Conservation (phyloP, 2,797 vertebrate species). For the Typhlichthys subterraneus region DNA sequence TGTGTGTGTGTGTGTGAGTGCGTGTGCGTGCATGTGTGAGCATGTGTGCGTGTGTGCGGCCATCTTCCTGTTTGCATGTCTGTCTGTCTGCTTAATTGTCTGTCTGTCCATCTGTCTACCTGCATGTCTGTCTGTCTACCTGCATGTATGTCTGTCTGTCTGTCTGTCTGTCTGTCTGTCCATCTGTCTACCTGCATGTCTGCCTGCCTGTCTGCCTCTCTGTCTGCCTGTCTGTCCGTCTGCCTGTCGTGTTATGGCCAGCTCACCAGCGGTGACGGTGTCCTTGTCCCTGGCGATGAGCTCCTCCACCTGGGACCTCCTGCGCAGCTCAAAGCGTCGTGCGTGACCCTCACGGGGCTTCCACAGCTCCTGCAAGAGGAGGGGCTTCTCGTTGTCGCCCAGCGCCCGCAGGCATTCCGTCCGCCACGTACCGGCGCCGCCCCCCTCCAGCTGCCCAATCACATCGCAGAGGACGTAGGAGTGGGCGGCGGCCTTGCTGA, state of each 20-base stretch:
- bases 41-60: neutral
- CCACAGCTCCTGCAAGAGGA: conserved; percentile 94
- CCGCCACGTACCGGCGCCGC: conserved; percentile 81
- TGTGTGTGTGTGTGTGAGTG: conserved; percentile 18
- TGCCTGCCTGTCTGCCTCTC: neutral
- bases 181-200: neutral
- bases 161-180: neutral
- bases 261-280: conserved; percentile 92
- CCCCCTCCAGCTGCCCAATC: conserved; percentile 83
- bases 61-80: neutral
- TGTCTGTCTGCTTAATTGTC: neutral
- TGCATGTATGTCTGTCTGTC: neutral
- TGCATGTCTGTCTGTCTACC: neutral
- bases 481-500: conserved; percentile 81
- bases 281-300: conserved; percentile 90
- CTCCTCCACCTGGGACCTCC: conserved; percentile 88
- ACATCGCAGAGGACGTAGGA: conserved; percentile 90
- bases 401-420: conserved; percentile 87
- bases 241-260: conserved; percentile 6
- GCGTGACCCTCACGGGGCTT: conserved; percentile 91
- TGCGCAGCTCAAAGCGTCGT: conserved; percentile 89
- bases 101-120: neutral
- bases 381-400: conserved; percentile 90
- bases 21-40: neutral
- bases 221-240: neutral